Base-by-base conservation (phyloP, 2,113 vertebrate genomes). In the Microtus montanus region DNA sequence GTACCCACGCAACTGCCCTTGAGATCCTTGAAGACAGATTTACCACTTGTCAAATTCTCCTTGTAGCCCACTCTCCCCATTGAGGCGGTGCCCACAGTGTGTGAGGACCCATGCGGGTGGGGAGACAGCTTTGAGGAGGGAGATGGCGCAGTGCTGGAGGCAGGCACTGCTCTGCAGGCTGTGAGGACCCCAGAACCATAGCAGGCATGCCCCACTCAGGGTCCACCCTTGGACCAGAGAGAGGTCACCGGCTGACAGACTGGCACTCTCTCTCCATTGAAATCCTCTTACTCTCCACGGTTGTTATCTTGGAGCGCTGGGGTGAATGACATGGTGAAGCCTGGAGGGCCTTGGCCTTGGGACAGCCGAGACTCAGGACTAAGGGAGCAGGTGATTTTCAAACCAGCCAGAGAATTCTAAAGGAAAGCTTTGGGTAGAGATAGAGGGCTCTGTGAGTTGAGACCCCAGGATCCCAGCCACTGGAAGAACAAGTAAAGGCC, bases 11-110 rank as follows among this genome's bases (percentile, higher is more conserved):
- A 20, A 74, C 33, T 87, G 92, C 64, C 87, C 2, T 0, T 33
- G 75, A 93, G 87, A 77, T 71, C 90, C 95, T 90, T 0, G 35
- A 97, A 93, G 90, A 94, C 92, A 96, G 93, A 84, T 94, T 95
- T 93, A 92, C 79, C 90, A 73, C 68, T 87, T 89, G 87, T 74
- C 95, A 91, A 83, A 90, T 96, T 96, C 94, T 83, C 54, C 54
- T 93, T 54, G 44, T 66, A 90, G 92, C 90, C 92, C 93, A 58
- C 84, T 91, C 41, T 95, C 28, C 49, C 88, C 19, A 7, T 44
- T 17, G 52, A 44, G 49, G 61, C 22, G 14, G 3, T 4, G 0
- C 5, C 11, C 19, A 38, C 35, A 52, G 15, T 90, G 87, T 64
- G 49, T 86, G 78, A 58, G 66, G 66, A 74, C 66, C 2, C 12